These are phyloP conservation scores for Aegypius monachus DNA, from an alignment of 2,113 vertebrate species.

Conservation along the genomic window DNA sequence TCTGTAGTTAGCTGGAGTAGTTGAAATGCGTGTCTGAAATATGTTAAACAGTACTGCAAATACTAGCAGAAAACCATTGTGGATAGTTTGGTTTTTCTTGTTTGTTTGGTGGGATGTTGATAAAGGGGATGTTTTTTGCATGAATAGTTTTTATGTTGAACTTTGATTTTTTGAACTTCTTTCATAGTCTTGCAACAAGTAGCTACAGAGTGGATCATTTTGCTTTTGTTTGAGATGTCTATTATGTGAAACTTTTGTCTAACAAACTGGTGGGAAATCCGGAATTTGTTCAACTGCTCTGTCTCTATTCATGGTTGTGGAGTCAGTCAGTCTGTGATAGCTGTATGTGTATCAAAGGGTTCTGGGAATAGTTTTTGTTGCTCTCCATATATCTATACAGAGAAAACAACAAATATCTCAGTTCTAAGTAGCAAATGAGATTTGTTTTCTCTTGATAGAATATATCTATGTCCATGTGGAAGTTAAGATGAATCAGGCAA, in stretches of 20 bases:
- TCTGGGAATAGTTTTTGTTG: background rate
- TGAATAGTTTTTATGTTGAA: background rate
- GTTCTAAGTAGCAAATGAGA: background rate
- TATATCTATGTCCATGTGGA: background rate
- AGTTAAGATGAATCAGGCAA: background rate
- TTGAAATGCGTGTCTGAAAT: background rate
- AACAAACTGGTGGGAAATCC: background rate
- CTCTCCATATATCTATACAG: background rate
- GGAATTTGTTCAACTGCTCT: background rate
- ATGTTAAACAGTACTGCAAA: background rate
- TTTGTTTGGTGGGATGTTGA: background rate
- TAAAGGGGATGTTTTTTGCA: background rate
- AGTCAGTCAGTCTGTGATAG: background rate
- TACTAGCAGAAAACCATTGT: background rate
- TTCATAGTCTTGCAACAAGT: background rate
- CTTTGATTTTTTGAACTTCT: background rate
- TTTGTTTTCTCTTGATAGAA: background rate
- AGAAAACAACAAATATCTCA: background rate
- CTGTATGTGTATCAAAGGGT: background rate
- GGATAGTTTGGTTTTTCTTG: background rate
- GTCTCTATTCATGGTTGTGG: background rate
- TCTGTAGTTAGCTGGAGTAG: background rate
- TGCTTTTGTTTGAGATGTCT: background rate
- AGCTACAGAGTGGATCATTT: background rate
- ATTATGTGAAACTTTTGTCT: background rate